Base-by-base conservation (phyloP, 2,797 vertebrate genomes). In the Rhinogobio ventralis region DNA sequence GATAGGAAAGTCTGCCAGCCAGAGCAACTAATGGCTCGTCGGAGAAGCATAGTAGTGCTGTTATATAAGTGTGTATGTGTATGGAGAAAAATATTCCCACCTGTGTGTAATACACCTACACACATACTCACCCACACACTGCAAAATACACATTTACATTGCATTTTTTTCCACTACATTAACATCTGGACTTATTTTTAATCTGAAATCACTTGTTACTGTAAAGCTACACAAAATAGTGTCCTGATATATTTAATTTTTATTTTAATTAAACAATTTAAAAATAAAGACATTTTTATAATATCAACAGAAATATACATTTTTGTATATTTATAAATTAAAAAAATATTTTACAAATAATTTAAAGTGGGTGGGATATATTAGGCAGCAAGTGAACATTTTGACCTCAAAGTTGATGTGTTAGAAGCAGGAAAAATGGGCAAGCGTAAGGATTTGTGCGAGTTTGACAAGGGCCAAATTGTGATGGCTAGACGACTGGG, bases 1-100 rank as follows among this genome's bases (percentile, higher is more conserved):
- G 60, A 76, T 76, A 57, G 53, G 51, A 64, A 23, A 60, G 36
- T 79, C 62, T 39, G 62, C 62, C 85, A 73, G 72, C 36, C n/a
- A 66, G 39, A 69, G 45, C 71, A 64, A 72, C 60, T 30, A 85
- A 69, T 66, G 84, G 53, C 46, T 46, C 60, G 13, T 10, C 51
- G 9, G 23, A 72, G 28, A 49, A 76, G 69, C 72, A 71, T 11
- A 66, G 83, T 82, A 60, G 68, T 74, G 77, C 42, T 23, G 62
- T 87, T 82, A 80, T 74, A 69, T 81, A 83, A 88, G 69, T 79
- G 81, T 86, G 84, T 87, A 42, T 75, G 72, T 84, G 51, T 49
- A 79, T 84, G 66, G 49, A 57, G 55, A 76, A 74, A 79, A 81
- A 74, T 62, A 51, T 64, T 62, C 71, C 15, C 72, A 71, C 82